Percentiles rank a stretch among this genome's conserved stretches.
Evolutionary conservation across 2,888 invertebrate species (phyloP).

Genomic region (Stenodera caucasica): DNA sequence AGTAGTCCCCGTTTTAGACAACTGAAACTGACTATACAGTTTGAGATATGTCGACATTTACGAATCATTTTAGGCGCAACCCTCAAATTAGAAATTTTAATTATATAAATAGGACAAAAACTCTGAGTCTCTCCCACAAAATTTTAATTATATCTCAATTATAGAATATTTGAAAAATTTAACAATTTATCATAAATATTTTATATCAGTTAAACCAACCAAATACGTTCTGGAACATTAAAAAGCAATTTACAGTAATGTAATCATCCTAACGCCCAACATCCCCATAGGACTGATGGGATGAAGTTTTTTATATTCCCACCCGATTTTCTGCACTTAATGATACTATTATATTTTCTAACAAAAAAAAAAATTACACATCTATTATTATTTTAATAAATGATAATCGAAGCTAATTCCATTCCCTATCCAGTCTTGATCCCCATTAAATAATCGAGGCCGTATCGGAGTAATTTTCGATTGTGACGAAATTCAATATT

Average conservation of each 20-base stretch:
- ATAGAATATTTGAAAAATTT: too few species aligned
- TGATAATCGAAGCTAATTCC: too few species aligned
- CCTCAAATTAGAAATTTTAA: constrained; percentile 6
- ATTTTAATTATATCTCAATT: too few species aligned
- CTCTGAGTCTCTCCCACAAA: too few species aligned
- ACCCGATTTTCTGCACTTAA: constrained; percentile 18
- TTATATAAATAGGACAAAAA: too few species aligned
- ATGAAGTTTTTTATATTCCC: constrained; percentile 18
- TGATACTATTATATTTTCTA: not conserved
- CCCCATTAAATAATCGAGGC: too few species aligned
- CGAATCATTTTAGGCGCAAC: constrained; percentile 19
- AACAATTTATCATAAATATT: constrained; percentile 29
- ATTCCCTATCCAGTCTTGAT: too few species aligned
- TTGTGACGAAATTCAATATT: too few species aligned
- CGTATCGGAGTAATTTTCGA: too few species aligned
- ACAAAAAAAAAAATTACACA: too few species aligned
- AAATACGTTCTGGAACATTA: constrained; percentile 29
- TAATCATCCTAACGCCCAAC: constrained; percentile 24
- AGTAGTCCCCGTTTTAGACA: not conserved
- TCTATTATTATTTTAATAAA: too few species aligned
- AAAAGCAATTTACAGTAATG: constrained; percentile 32
- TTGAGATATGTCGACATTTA: constrained; percentile 12
- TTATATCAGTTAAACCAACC: constrained; percentile 28
- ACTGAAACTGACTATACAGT: constrained; percentile 14
- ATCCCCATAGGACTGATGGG: not conserved